Conservation (phyloP, 2,797 vertebrate species). For the Tapera naevia region DNA sequence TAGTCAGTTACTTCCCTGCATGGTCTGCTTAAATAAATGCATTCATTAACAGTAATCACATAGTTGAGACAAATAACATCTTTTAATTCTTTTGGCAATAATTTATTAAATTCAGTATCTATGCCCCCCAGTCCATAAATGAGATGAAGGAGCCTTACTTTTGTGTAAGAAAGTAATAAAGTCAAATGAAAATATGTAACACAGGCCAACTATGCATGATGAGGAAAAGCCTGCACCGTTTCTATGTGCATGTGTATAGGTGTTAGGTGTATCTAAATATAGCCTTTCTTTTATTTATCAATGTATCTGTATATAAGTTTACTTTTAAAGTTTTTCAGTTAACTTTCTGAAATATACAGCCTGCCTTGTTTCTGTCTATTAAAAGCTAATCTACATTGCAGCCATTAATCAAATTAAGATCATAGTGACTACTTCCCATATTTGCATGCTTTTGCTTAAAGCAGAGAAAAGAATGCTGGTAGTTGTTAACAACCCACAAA, state of each 20-base stretch:
- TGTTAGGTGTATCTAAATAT: neutral
- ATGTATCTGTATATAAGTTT: neutral
- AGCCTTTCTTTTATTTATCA: neutral
- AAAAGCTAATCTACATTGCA: neutral
- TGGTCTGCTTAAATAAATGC: neutral
- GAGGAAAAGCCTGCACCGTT: neutral
- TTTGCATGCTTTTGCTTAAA: neutral
- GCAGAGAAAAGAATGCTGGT: neutral
- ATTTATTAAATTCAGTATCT: neutral
- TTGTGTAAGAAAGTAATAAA: neutral
- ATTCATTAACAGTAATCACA: neutral
- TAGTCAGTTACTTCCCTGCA: neutral
- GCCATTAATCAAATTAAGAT: neutral
- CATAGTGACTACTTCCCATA: neutral
- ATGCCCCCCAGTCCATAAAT: neutral
- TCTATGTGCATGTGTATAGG: neutral
- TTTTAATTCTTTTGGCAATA: neutral
- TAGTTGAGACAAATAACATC: neutral
- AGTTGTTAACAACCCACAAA: neutral
- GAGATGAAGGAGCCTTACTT: neutral
- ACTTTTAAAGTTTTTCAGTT: neutral
- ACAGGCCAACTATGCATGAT: rapidly evolving
- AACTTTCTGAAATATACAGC: neutral
- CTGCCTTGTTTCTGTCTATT: neutral
- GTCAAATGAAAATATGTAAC: neutral